Evolutionary conservation across 2,888 invertebrate genomes (phyloP).

Genomic region (Argynnis bischoffii): DNA sequence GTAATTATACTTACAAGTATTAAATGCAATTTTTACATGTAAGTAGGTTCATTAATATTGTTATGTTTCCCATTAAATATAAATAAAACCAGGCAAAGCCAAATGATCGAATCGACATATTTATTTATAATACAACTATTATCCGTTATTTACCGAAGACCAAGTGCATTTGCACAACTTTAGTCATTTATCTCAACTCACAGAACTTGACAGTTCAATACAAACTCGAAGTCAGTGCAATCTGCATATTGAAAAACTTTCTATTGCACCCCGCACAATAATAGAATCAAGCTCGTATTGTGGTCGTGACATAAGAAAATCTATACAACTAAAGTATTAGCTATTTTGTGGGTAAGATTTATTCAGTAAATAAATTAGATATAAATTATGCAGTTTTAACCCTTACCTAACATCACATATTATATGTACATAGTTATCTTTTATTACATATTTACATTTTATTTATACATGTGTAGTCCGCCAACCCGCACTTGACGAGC

Average conservation of each 20-base stretch:
- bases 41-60: no score
- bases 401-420: no score
- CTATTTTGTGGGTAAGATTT: not conserved
- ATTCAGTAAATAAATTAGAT: constrained; percentile 2
- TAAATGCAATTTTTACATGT: no score
- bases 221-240: constrained; percentile 45
- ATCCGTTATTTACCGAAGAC: not conserved
- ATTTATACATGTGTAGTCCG: no score
- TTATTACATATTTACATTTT: no score
- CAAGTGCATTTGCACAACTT: constrained; percentile 13
- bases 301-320: constrained; percentile 47
- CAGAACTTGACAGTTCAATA: constrained; percentile 22
- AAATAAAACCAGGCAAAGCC: no score
- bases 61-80: no score
- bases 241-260: constrained; percentile 57
- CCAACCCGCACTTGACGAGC: no score
- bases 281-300: constrained; percentile 54
- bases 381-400: not conserved
- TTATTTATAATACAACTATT: not conserved
- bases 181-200: constrained; percentile 17
- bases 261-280: constrained; percentile 65
- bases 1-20: no score
- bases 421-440: no score
- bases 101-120: no score
- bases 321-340: not conserved